These are phyloP conservation scores for Micromys minutus DNA, from an alignment of 2,113 vertebrate genomes.

Conservation along the genomic window DNA sequence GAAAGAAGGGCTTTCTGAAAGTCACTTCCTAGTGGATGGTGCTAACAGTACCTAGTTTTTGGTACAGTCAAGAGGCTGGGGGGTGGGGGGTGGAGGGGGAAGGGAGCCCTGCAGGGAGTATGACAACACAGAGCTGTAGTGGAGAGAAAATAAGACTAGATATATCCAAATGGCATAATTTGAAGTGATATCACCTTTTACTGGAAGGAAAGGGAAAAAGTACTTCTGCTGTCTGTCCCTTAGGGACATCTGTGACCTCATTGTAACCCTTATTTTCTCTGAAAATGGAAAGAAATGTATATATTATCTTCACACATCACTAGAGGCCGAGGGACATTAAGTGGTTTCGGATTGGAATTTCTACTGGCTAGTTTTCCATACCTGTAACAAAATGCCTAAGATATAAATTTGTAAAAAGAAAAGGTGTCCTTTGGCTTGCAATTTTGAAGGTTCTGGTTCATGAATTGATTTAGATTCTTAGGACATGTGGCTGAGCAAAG, in stretches of 20 bases:
- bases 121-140: not conserved
- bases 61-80: not conserved
- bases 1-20: not conserved
- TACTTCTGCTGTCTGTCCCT: not conserved
- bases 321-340: not conserved
- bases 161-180: rapidly evolving
- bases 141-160: not conserved
- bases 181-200: not conserved
- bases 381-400: not conserved
- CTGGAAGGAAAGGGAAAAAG: rapidly evolving
- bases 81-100: too few relatives aligned
- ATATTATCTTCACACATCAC: not conserved
- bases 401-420: not conserved
- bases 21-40: not conserved
- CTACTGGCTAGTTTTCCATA: not conserved
- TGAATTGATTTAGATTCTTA: not conserved
- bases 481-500: not conserved
- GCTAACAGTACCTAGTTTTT: not conserved
- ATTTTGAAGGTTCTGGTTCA: not conserved
- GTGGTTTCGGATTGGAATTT: not conserved
- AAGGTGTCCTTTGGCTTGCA: not conserved
- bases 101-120: rapidly evolving
- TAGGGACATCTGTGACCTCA: not conserved
- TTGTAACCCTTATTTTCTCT: not conserved
- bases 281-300: not conserved